Evolutionary conservation across 2,113 vertebrate species (phyloP).

Genomic region (Galeopterus variegatus): DNA sequence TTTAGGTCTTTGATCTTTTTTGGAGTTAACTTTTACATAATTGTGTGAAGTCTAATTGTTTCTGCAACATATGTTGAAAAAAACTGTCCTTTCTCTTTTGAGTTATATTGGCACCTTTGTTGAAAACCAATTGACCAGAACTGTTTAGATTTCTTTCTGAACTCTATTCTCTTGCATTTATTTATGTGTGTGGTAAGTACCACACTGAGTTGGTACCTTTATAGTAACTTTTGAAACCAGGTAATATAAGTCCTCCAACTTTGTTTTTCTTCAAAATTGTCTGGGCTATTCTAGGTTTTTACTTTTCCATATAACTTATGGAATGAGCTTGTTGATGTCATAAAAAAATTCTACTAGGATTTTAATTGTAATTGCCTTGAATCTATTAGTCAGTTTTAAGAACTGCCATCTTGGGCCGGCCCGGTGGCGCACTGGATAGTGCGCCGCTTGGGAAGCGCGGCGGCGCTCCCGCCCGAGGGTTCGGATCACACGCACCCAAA

Average conservation of each 20-base stretch:
- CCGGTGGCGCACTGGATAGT: too few relatives aligned
- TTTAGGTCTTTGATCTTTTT: neutral
- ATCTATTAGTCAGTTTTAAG: neutral
- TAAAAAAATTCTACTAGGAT: neutral
- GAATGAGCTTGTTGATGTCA: neutral
- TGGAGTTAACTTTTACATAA: neutral
- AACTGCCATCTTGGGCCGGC: too few relatives aligned
- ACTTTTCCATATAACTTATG: conserved; percentile 7
- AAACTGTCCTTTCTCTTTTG: neutral
- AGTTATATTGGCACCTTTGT: neutral
- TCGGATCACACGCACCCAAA: too few relatives aligned
- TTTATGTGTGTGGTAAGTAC: neutral
- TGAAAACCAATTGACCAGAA: neutral
- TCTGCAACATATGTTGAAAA: neutral
- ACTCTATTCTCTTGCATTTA: neutral
- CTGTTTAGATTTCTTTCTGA: neutral
- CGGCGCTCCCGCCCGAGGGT: too few relatives aligned
- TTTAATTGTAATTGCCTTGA: neutral
- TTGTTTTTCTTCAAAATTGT: neutral
- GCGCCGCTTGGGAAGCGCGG: too few relatives aligned
- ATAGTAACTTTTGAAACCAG: conserved; percentile 5
- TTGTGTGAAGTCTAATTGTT: neutral
- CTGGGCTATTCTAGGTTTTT: neutral
- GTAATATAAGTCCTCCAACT: neutral
- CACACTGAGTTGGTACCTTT: neutral